Evolutionary conservation across 2,113 vertebrate genomes (phyloP).

Genomic region (Rhea pennata): DNA sequence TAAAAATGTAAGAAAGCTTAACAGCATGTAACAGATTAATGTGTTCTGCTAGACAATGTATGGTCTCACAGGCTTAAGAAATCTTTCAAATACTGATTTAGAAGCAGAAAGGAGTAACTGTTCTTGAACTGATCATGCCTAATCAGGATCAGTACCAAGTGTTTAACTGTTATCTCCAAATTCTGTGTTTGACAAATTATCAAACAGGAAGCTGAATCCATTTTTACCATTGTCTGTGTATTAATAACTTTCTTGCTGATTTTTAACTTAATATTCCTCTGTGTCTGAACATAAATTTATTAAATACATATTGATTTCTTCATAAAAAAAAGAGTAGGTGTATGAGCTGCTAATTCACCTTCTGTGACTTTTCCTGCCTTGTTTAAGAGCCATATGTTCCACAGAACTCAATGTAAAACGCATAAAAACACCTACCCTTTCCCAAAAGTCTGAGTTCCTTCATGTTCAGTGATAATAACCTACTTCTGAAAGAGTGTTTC

Average conservation of each 20-base stretch:
- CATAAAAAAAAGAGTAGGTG: background rate
- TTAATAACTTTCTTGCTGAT: background rate
- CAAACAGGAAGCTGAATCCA: background rate
- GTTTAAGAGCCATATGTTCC: background rate
- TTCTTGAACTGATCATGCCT: background rate
- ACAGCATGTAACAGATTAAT: background rate
- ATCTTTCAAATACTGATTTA: background rate
- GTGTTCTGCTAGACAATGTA: background rate
- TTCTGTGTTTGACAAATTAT: background rate
- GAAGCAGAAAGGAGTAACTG: background rate
- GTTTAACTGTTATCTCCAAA: background rate
- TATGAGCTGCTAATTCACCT: background rate
- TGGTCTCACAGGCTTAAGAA: background rate
- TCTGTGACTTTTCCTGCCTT: background rate
- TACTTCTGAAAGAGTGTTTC: background rate
- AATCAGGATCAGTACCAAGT: background rate
- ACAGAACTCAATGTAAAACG: background rate
- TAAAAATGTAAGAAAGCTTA: background rate
- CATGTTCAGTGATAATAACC: background rate
- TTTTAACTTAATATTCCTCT: conserved; percentile 30
- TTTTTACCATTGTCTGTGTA: background rate
- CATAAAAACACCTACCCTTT: background rate
- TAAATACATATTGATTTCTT: background rate
- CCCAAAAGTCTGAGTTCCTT: background rate
- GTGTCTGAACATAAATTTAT: background rate